phyloP scores from a whole-genome alignment of 2,797 vertebrate genomes.

The Neosilurus mollespiculum region DNA sequence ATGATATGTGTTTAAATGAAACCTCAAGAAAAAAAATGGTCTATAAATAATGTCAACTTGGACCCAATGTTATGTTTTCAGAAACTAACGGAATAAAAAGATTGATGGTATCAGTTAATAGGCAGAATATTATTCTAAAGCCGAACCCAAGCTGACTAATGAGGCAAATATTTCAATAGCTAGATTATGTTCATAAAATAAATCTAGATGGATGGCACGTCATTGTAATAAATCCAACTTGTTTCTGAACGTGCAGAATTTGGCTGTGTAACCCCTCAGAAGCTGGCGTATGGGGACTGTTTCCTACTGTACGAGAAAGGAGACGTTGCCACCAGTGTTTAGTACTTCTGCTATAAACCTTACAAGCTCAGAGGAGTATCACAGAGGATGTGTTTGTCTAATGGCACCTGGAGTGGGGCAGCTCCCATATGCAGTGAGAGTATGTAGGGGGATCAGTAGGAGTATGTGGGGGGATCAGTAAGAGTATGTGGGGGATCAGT shows the following conservation, averaged over 20 bases:
- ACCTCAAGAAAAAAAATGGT: background rate
- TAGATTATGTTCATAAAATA: background rate
- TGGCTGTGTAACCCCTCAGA: constrained; percentile 74
- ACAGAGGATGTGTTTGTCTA: constrained; percentile 77
- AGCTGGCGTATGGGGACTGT: constrained; percentile 77
- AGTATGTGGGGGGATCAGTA: no score
- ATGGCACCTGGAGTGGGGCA: constrained; percentile 83
- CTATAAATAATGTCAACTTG: background rate
- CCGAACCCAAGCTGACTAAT: background rate
- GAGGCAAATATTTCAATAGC: background rate
- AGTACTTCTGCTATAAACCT: constrained; percentile 80
- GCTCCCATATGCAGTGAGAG: constrained; percentile 84
- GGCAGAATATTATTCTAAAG: background rate
- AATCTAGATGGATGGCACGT: background rate
- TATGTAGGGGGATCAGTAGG: no score
- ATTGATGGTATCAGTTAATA: background rate
- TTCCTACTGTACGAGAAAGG: constrained; percentile 72
- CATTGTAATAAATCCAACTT: background rate
- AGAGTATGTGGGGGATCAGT: no score
- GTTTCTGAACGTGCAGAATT: constrained; percentile 31
- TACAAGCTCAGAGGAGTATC: constrained; percentile 80
- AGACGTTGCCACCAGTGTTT: constrained; percentile 70
- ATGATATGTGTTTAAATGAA: background rate
- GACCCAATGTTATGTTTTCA: background rate
- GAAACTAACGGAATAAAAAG: background rate